Percentiles rank a stretch among this genome's conserved stretches.
These are phyloP conservation scores for Polypedilum pembai DNA, from an alignment of 1,140 invertebrate genomes.

Conservation along the genomic window DNA sequence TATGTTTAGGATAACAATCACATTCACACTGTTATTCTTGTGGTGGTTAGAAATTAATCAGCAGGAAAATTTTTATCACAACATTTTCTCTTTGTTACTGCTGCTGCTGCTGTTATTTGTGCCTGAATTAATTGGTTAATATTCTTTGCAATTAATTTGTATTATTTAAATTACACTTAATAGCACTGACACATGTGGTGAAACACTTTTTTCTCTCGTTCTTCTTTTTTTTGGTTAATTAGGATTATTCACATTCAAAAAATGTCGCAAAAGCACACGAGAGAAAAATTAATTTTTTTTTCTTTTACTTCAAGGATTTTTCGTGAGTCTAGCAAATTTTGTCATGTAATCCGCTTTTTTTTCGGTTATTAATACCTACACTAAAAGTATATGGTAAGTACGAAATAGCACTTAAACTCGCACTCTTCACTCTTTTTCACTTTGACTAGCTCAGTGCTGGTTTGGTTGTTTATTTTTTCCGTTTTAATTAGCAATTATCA, in stretches of 20 bases:
- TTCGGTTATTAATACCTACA: background rate
- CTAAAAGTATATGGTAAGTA: background rate
- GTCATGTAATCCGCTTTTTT: conserved; percentile 9
- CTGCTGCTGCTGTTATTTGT: background rate
- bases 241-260: background rate
- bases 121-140: background rate
- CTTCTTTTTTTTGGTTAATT: background rate
- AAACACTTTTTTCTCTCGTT: background rate
- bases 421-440: background rate
- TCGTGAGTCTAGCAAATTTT: conserved; percentile 2
- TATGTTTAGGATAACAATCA: too few species aligned
- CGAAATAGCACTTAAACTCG: conserved; percentile 11
- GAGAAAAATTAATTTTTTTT: background rate
- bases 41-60: background rate
- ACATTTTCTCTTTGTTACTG: background rate
- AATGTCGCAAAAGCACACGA: background rate
- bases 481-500: conserved; percentile 28
- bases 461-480: conserved; percentile 26
- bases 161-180: conserved; percentile 5
- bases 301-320: background rate
- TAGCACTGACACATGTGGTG: too few species aligned
- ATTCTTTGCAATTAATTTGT: conserved; percentile 14
- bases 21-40: background rate
- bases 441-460: background rate
- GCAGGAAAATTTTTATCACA: conserved; percentile 8